These are phyloP conservation scores for Nycticebus coucang DNA, from an alignment of 2,113 vertebrate genomes.

Conservation along the genomic window DNA sequence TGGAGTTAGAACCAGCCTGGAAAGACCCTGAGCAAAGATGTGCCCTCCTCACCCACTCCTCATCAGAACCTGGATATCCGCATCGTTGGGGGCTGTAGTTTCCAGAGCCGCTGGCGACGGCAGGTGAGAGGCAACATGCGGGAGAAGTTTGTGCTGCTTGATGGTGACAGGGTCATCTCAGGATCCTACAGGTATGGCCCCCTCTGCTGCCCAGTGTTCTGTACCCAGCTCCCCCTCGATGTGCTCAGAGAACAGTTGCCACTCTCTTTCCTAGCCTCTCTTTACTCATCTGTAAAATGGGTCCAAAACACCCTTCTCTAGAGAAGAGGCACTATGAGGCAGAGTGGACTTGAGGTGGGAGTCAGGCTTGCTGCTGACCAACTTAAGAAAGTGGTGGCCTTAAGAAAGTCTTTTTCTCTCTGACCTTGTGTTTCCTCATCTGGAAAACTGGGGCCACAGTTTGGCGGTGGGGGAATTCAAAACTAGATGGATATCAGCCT, in stretches of 20 bases:
- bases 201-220: accelerated
- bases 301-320: background rate
- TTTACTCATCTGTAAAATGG: background rate
- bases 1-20: background rate
- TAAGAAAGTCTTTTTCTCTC: background rate
- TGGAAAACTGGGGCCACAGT: background rate
- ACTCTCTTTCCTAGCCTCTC: background rate
- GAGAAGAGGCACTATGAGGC: accelerated
- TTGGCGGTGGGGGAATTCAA: background rate
- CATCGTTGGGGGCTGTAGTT: conserved; percentile 86
- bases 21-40: background rate
- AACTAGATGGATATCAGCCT: background rate
- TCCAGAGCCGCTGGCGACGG: conserved; percentile 85
- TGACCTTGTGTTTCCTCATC: background rate
- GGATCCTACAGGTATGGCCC: conserved; percentile 90
- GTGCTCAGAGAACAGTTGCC: accelerated
- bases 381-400: background rate
- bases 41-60: background rate
- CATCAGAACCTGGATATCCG: conserved; percentile 89
- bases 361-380: no score
- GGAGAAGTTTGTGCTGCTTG: conserved; percentile 91
- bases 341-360: accelerated
- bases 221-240: background rate
- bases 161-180: conserved; percentile 88
- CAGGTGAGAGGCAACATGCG: conserved; percentile 89